Evolutionary conservation across 2,113 vertebrate species (phyloP).

Genomic region (Psephotus haematonotus): DNA sequence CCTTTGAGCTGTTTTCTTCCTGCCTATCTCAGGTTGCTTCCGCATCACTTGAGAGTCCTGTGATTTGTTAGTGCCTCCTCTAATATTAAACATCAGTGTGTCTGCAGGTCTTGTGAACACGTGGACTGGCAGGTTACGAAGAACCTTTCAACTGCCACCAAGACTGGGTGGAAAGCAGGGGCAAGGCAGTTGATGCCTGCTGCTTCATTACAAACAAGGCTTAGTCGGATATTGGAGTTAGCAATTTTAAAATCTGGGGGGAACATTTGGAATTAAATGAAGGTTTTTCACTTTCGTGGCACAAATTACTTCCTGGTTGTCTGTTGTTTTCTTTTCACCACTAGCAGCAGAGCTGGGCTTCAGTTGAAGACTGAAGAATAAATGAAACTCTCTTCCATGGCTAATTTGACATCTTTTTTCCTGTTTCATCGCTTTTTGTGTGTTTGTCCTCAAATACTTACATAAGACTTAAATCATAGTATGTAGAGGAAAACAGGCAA

Average conservation of each 20-base stretch:
- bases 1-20: background rate
- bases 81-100: fast-evolving
- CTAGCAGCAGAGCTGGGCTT: background rate
- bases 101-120: background rate
- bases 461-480: background rate
- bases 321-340: background rate
- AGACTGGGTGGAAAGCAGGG: background rate
- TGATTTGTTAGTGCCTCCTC: background rate
- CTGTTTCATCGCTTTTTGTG: background rate
- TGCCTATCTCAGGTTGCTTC: background rate
- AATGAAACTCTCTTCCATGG: background rate
- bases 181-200: background rate
- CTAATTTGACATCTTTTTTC: background rate
- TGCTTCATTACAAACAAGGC: background rate
- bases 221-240: background rate
- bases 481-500: background rate
- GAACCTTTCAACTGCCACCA: background rate
- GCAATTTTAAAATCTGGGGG: background rate
- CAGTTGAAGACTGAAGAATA: background rate
- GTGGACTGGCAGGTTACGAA: background rate
- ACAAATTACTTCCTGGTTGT: background rate
- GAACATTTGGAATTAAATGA: background rate
- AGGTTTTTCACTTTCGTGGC: background rate
- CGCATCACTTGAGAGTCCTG: background rate
- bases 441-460: background rate